These are phyloP conservation scores for Lissocephala sabroskyi DNA, from an alignment of 2,888 invertebrate genomes.

Conservation along the genomic window DNA sequence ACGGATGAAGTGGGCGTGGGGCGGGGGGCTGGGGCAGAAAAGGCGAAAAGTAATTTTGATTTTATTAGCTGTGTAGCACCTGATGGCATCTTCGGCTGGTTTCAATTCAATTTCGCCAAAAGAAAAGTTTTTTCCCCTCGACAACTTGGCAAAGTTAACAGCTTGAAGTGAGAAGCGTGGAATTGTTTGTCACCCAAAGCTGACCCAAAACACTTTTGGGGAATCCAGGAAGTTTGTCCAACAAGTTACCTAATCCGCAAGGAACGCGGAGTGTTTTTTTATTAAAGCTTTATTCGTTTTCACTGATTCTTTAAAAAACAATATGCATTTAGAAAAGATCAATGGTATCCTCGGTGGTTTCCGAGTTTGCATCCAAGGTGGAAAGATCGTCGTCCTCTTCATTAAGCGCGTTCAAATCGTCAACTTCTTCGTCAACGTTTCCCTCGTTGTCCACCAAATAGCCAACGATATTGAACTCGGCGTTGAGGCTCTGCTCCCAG, in stretches of 20 bases:
- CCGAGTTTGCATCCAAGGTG: no score
- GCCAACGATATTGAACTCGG: constrained; percentile 41
- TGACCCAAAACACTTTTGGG: no score
- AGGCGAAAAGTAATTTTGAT: constrained; percentile 57
- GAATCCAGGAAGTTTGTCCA: constrained; percentile 32
- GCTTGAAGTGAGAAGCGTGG: constrained; percentile 18
- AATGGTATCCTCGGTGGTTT: no score
- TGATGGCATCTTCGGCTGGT: constrained; percentile 38
- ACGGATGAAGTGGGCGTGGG: no score
- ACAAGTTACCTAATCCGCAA: constrained; percentile 31
- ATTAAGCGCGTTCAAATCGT: not conserved
- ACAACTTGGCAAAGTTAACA: constrained; percentile 33
- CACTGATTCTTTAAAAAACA: no score
- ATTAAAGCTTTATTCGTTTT: no score
- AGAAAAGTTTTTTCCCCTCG: constrained; percentile 30
- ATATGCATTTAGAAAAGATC: no score
- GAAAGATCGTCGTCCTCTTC: no score
- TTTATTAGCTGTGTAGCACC: constrained; percentile 62
- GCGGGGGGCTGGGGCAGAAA: no score
- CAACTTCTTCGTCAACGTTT: not conserved
- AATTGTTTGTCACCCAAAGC: constrained; percentile 28
- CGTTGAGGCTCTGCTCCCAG: constrained; percentile 41
- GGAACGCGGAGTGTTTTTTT: no score
- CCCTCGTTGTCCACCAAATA: constrained; percentile 27
- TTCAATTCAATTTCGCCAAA: constrained; percentile 49